phyloP scores from a whole-genome alignment of 2,797 vertebrate genomes.

The Taenioides sp. region DNA sequence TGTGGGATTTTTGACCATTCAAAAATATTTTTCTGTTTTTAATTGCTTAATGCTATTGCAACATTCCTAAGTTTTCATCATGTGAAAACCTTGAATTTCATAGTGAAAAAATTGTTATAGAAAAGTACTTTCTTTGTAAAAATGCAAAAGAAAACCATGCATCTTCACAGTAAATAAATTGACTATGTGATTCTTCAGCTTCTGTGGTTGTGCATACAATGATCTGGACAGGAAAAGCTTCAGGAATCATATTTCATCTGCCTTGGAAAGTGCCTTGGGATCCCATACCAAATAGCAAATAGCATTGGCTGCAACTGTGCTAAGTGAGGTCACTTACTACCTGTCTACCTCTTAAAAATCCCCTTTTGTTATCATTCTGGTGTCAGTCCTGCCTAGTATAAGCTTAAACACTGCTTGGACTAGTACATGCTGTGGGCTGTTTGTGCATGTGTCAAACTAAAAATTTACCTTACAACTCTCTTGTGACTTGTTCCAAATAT shows the following conservation, averaged over 20 bases:
- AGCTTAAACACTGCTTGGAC: not conserved
- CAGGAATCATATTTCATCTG: constrained; percentile 15
- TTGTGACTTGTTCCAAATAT: not conserved
- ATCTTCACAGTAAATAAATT: not conserved
- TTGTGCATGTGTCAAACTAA: not conserved
- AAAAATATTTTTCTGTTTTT: too few species aligned
- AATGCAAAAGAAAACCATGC: not conserved
- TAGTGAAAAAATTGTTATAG: not conserved
- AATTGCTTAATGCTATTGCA: not conserved
- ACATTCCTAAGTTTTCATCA: not conserved
- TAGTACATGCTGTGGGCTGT: constrained; percentile 1
- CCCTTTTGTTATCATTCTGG: not conserved
- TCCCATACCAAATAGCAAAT: constrained; percentile 6
- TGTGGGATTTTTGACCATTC: not conserved
- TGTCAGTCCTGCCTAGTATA: not conserved
- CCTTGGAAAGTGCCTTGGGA: not conserved
- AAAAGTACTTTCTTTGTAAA: not conserved
- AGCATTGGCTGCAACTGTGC: not conserved
- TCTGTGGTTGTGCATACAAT: not conserved
- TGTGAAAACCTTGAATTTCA: not conserved
- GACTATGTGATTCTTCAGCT: not conserved
- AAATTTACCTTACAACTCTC: constrained; percentile 5
- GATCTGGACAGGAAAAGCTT: constrained; percentile 10
- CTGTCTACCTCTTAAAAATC: not conserved
- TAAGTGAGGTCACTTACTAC: not conserved